Evolutionary conservation across 2,797 vertebrate species (phyloP), one percentile per base, ranked within the genome.

Genomic region (Acrocephalus scirpaceus): DNA sequence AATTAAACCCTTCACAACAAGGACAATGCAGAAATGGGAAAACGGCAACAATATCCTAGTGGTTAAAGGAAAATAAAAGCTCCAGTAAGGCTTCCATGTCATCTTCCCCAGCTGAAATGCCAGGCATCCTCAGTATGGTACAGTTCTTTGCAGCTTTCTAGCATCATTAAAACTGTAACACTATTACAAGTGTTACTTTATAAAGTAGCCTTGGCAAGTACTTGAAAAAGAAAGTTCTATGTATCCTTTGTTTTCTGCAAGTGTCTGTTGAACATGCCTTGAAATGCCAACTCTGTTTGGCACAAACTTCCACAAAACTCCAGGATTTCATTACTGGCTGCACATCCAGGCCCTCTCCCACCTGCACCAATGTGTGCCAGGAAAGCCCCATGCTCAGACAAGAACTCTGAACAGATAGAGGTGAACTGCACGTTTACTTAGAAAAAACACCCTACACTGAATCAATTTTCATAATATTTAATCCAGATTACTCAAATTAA

Each of bases 181-280:
- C 7, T 6, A 58, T 40, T 25, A 81, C 67, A 80, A 17, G 8
- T 79, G 50, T 83, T 62, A 73, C 44, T 92, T 89, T 64, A 36
- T 29, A 73, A 88, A 60, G 60, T 32, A 86, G 57, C 82, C 58
- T 74, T 86, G 85, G 47, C 45, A 84, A 84, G 22, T 54, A 66
- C 44, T 95, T 47, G 75, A 65, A 79, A 79, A 80, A 36, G 25
- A 36, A 95, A 80, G 32, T 83, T 92, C 50, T 11, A 56, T 61
- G 69, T 61, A 90, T 70, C 69, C 47, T 92, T 89, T 92, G 53
- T 90, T 73, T 91, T 88, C 25, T 70, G 80, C 77, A 92, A 75
- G 75, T 74, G 54, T 69, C 45, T 78, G 83, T 20, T 76, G 57
- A 56, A 93, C 67, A 54, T 44, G 22, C 72, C 25, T 48, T 78